Base-by-base conservation (phyloP, 1,140 invertebrate species). In the Drosophila auraria region DNA sequence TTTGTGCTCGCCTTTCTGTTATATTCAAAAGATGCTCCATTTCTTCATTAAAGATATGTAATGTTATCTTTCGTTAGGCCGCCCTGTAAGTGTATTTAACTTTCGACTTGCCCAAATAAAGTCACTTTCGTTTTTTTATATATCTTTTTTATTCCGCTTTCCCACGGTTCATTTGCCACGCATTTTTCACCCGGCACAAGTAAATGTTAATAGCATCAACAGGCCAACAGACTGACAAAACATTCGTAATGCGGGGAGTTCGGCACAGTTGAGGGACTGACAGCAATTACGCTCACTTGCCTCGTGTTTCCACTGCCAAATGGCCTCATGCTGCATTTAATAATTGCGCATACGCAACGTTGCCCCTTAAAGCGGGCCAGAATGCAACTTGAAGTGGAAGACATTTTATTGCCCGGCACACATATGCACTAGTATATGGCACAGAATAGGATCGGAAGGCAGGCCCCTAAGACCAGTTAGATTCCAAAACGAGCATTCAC, bases 291-390 rank as follows among this genome's bases (percentile, higher is more conserved):
- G 77, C 62, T 79, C 79, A 79, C 61, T 90, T 80, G 70, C 71
- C 51, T 90, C 74, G 58, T 74, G 70, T 63, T 83, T 49, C 66
- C 38, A 45, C 59, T 49, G 68, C 61, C 54, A 60, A 62, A 70
- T 82, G 77, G 77, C 51, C 81, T 81, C 56, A 89, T 81, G 86
- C 78, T 70, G 84, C 84, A 90, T 90, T 89, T 84, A 90, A 82
- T 90, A 90, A 90, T 89, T 89, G 70, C 82, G 84, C 82, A 89
- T 89, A 89, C 86, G 86, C 86, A 86, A 72, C 72, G 86, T 86
- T 89, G 78, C 53, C 51, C 80, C 80, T 84, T 84, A 83, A 89
- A 81, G 81, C 65, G 62, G 49, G 38, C 72, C 62, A 69, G 61
- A 20, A 54, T 47, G 65, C 42, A 51, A 73, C 63, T 80, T 77